Evolutionary conservation across 2,797 vertebrate genomes (phyloP), one percentile per base, ranked within the genome.

Genomic region (Selene dorsalis): DNA sequence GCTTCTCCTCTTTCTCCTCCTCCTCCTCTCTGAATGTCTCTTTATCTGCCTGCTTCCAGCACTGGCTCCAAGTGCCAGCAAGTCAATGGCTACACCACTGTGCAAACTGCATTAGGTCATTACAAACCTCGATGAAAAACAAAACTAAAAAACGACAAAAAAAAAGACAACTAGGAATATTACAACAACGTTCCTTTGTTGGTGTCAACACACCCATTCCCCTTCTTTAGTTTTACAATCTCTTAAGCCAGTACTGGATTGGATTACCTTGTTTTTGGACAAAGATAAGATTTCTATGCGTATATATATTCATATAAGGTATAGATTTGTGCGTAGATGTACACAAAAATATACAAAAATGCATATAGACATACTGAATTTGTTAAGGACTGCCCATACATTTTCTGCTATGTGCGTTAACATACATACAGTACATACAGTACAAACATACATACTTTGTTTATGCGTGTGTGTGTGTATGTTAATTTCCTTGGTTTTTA

Each of bases 81-180:
- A 91, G 94, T 95, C 94, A 93, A 95, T 96, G 95, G 96, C 95
- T 96, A 95, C 94, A 93, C 95, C 94, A 93, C 93, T 97, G 97
- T 98, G 97, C 97, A 98, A 98, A 98, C 95, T 90, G 96, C 97
- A 96, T 98, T 96, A 96, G 95, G 96, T 98, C 96, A 97, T 95
- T 94, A 95, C 93, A 92, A 95, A 96, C 93, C 87, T 87, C 80
- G 84, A 87, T 72, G 68, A 63, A 80, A 84, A 66, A 79, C 32
- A 57, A 76, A 64, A 90, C 88, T 80, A 87, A 85, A 78, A 82
- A 86, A 92, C 58, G 9, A 90, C 39, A 87, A 79, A 90, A 90
- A 89, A 93, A 88, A 64, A 73, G 45, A 79, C 77, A 68, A 79
- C 58, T 64, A 63, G 66, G 60, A 90, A 84, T 82, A 84, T 82